Evolutionary conservation across 2,113 vertebrate genomes (phyloP).

Genomic region (Catharus bicknelli): DNA sequence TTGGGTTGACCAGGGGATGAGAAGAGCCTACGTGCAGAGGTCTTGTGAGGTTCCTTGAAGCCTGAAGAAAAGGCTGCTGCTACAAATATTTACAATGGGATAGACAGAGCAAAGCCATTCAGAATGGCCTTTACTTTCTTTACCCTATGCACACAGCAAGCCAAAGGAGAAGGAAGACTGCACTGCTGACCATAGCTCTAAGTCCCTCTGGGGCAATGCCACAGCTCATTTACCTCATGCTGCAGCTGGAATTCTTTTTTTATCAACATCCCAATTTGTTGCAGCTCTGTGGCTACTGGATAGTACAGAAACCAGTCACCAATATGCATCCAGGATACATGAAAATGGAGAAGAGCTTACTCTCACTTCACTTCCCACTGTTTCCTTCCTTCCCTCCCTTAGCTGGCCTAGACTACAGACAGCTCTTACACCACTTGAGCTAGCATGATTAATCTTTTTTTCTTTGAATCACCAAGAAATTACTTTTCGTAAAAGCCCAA

Average conservation of each 20-base stretch:
- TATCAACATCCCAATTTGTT: background rate
- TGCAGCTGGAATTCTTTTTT: background rate
- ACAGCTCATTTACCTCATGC: slow-evolving; percentile 48
- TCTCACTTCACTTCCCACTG: background rate
- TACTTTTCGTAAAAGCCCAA: background rate
- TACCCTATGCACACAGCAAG: background rate
- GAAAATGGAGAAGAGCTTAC: background rate
- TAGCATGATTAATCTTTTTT: background rate
- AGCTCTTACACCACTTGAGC: background rate
- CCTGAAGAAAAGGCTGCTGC: background rate
- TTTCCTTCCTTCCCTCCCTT: background rate
- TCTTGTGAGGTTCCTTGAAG: background rate
- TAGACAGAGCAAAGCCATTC: background rate
- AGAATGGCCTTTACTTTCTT: background rate
- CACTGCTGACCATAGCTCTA: background rate
- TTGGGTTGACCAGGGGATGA: background rate
- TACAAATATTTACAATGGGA: background rate
- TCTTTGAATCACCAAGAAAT: background rate
- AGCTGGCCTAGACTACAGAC: background rate
- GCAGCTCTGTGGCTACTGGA: background rate
- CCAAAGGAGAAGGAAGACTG: background rate
- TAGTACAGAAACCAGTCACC: background rate
- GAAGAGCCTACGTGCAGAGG: background rate
- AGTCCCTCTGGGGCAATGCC: slow-evolving; percentile 26
- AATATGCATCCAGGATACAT: background rate